A percentile compares a stretch with the other conserved stretches of the same genome.
Conservation (phyloP, 2,888 invertebrate genomes). For the Alloscopus bannaensis region DNA sequence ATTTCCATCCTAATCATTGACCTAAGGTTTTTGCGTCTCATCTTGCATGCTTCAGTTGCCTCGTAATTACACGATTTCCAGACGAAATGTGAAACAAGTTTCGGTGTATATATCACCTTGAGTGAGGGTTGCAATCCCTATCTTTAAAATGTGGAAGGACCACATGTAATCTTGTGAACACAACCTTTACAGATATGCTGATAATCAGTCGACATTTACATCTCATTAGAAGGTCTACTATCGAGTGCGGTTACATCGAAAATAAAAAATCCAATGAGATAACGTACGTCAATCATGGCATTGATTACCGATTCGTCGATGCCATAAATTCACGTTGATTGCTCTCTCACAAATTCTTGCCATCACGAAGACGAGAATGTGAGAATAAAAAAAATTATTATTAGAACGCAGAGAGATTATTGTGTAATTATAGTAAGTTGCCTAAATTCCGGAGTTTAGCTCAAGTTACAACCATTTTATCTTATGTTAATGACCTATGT, state of each 20-base stretch:
- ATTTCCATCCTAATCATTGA: background rate
- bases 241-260: no score
- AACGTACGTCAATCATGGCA: conserved; percentile 21
- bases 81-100: background rate
- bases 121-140: background rate
- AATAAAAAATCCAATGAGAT: background rate
- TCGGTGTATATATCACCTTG: background rate
- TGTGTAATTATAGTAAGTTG: no score
- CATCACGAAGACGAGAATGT: background rate
- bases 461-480: no score
- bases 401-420: background rate
- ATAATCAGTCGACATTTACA: background rate
- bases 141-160: no score
- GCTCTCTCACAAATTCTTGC: background rate
- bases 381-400: background rate
- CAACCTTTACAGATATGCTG: background rate
- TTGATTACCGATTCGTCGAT: conserved; percentile 8
- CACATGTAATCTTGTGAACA: background rate
- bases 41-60: background rate
- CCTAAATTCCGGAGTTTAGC: no score
- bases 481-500: no score
- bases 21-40: background rate
- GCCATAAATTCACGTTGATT: background rate
- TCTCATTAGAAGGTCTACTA: no score
- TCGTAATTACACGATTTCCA: background rate